Conservation (phyloP, 92 coral and sea anemone genomes). For the Epizoanthus stellaris region DNA sequence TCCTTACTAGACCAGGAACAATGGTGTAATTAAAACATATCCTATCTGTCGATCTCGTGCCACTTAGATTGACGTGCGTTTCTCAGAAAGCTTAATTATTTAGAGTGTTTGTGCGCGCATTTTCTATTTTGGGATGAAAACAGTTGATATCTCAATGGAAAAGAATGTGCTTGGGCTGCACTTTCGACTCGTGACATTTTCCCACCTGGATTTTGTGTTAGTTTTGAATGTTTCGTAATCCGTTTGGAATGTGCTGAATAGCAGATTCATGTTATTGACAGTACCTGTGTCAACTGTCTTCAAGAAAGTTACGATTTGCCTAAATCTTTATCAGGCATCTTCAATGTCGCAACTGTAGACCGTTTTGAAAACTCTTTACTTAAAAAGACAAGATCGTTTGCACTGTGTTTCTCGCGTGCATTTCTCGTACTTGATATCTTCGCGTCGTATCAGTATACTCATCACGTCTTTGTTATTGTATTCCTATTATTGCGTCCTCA, state of each 20-base stretch:
- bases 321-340: neutral
- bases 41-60: neutral
- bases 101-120: neutral
- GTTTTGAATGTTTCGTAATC: neutral
- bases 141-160: neutral
- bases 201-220: neutral
- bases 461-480: neutral
- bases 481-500: neutral
- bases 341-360: neutral
- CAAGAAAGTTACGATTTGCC: neutral
- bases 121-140: slow-evolving; percentile 25
- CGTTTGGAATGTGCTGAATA: neutral
- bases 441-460: neutral
- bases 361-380: neutral
- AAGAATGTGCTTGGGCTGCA: slow-evolving; percentile 33
- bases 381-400: neutral
- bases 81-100: slow-evolving; percentile 1
- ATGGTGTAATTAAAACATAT: neutral
- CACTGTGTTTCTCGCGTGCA: neutral
- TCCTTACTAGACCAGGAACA: neutral
- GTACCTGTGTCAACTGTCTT: neutral
- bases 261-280: neutral
- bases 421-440: neutral
- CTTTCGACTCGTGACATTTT: slow-evolving; percentile 3
- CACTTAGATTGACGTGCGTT: slow-evolving; percentile 4